Evolutionary conservation across 2,888 invertebrate species (phyloP).

Genomic region (Allacma fusca): DNA sequence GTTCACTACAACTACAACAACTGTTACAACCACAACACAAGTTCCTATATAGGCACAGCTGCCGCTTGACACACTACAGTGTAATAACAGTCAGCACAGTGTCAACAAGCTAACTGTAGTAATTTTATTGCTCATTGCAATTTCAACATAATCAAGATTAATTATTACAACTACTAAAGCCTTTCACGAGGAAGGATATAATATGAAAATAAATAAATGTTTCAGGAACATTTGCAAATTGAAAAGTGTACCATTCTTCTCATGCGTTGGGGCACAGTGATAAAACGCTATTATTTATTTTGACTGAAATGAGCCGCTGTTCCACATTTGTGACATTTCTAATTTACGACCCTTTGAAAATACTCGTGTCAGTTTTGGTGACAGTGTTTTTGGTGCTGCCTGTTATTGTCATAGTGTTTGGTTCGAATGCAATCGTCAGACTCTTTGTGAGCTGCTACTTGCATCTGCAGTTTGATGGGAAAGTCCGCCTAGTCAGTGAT

Average conservation of each 20-base stretch:
- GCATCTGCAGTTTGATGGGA: not conserved
- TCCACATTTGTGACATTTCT: not conserved
- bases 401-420: slow-evolving; percentile 13
- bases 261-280: too few relatives aligned
- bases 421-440: slow-evolving; percentile 24
- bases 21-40: not conserved
- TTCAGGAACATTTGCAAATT: too few relatives aligned
- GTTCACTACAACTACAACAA: not conserved
- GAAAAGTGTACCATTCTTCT: too few relatives aligned
- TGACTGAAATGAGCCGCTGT: not conserved
- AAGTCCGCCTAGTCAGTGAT: slow-evolving; percentile 24
- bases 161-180: too few relatives aligned
- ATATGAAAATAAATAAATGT: too few relatives aligned
- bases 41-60: too few relatives aligned
- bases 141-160: too few relatives aligned
- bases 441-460: not conserved
- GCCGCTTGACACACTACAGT: too few relatives aligned
- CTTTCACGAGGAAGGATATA: too few relatives aligned
- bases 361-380: slow-evolving; percentile 14
- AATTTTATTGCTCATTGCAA: too few relatives aligned
- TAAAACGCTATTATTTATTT: not conserved
- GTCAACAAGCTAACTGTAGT: too few relatives aligned
- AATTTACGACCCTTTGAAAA: slow-evolving; percentile 24
- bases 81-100: too few relatives aligned
- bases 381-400: slow-evolving; percentile 10